A percentile compares a stretch with the other conserved stretches of the same genome.
phyloP scores from a whole-genome alignment of 2,797 vertebrate species.

The Anguilla marmorata region DNA sequence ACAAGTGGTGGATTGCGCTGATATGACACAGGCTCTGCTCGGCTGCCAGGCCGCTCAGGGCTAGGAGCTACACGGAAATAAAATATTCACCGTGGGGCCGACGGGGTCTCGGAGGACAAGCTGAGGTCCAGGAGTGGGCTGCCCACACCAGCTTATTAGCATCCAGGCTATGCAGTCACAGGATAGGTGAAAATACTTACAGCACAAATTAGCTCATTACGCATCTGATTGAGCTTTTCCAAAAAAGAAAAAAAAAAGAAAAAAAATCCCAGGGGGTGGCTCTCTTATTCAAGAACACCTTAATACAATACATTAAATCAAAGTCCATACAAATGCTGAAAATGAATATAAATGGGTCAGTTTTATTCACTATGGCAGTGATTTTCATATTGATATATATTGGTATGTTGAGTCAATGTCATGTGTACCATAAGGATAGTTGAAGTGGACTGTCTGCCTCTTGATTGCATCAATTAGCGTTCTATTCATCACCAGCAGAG shows the following conservation, averaged over 20 bases:
- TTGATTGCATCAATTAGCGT: constrained; percentile 21
- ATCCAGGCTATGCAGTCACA: constrained; percentile 55
- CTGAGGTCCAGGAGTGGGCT: constrained; percentile 42
- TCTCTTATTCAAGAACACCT: constrained; percentile 36
- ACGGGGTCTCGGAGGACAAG: constrained; percentile 41
- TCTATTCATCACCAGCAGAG: constrained; percentile 20
- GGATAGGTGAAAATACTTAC: constrained; percentile 76
- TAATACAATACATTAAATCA: constrained; percentile 16
- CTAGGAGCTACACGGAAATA: constrained; percentile 47
- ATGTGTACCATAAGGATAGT: constrained; percentile 18
- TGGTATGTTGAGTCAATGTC: constrained; percentile 1
- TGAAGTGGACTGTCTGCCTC: constrained; percentile 21
- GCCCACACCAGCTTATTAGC: constrained; percentile 53
- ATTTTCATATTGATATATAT: constrained; percentile 6
- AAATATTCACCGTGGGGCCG: constrained; percentile 45
- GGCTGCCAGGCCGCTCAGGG: constrained; percentile 40
- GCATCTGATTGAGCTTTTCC: constrained; percentile 76
- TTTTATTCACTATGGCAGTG: not conserved
- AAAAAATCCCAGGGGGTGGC: constrained; percentile 70
- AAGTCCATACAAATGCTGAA: constrained; percentile 7
- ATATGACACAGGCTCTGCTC: constrained; percentile 28
- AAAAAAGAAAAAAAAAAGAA: constrained; percentile 37
- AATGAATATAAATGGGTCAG: constrained; percentile 10
- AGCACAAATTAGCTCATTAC: constrained; percentile 60
- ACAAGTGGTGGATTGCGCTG: constrained; percentile 28